These are phyloP conservation scores for Caerostris darwini DNA, from an alignment of 1,140 invertebrate genomes.

Conservation along the genomic window DNA sequence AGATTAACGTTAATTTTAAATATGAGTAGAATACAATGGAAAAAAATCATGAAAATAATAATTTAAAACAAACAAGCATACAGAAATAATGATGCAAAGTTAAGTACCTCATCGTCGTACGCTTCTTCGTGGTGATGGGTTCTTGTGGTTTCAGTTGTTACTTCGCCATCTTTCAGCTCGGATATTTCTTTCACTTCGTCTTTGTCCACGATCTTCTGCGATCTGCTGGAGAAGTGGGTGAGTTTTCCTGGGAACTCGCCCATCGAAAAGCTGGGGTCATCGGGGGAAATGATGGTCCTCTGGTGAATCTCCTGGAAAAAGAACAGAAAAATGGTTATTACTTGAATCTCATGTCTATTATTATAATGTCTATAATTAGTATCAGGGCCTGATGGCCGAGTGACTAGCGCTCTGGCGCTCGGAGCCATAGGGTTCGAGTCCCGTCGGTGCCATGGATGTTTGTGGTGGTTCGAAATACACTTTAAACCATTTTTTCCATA, in stretches of 20 bases:
- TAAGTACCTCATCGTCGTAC: conserved; percentile 83
- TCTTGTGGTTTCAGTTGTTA: conserved; percentile 88
- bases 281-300: conserved; percentile 74
- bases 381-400: neutral
- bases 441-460: too few relatives aligned
- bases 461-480: too few relatives aligned
- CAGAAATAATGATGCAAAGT: too few relatives aligned
- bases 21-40: too few relatives aligned
- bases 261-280: conserved; percentile 75
- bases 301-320: conserved; percentile 78
- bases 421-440: too few relatives aligned
- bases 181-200: conserved; percentile 89
- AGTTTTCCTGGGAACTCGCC: conserved; percentile 70
- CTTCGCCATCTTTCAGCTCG: conserved; percentile 87
- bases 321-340: neutral
- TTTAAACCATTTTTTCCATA: too few relatives aligned
- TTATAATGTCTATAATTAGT: neutral
- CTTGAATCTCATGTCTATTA: neutral
- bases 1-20: too few relatives aligned
- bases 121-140: conserved; percentile 85
- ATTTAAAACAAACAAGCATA: too few relatives aligned
- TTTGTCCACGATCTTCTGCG: conserved; percentile 89
- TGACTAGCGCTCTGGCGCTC: too few relatives aligned
- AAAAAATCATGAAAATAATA: too few relatives aligned
- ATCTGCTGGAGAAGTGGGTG: conserved; percentile 81